A percentile compares a stretch with the other conserved stretches of the same genome.
These are phyloP conservation scores for Brachypodius melanocephalos DNA, from an alignment of 2,113 vertebrate genomes.

Conservation along the genomic window DNA sequence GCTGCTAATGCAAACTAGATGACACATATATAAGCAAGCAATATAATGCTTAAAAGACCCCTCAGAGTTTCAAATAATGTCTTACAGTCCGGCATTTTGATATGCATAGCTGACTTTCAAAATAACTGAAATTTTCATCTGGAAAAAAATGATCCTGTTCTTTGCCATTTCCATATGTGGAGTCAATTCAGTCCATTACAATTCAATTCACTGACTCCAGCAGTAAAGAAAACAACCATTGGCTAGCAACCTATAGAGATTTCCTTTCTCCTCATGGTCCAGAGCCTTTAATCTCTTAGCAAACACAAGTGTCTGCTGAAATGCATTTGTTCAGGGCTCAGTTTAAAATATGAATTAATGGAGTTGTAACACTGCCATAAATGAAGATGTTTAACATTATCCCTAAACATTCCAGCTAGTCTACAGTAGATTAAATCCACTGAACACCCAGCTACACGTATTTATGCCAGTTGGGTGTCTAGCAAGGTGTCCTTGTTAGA, in stretches of 20 bases:
- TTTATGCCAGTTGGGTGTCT: not conserved
- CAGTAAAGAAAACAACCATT: constrained; percentile 47
- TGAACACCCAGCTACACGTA: not conserved
- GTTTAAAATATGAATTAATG: constrained; percentile 8
- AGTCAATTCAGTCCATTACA: constrained; percentile 20
- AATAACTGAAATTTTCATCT: not conserved
- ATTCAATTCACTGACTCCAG: constrained; percentile 28
- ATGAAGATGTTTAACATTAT: not conserved
- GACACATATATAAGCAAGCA: not conserved
- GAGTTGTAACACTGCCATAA: not conserved
- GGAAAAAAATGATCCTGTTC: not conserved
- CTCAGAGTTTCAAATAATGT: not conserved
- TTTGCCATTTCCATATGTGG: constrained; percentile 11
- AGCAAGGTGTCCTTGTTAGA: not conserved
- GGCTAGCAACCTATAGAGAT: constrained; percentile 25
- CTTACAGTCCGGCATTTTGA: not conserved
- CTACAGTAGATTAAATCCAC: not conserved
- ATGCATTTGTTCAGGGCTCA: constrained; percentile 1
- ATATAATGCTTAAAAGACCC: not conserved
- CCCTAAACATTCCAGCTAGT: not conserved
- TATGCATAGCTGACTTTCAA: not conserved
- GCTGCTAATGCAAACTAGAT: not conserved
- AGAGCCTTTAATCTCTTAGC: constrained; percentile 50
- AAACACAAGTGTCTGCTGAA: constrained; percentile 32
- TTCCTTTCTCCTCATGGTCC: constrained; percentile 31